Evolutionary conservation across 2,113 vertebrate species (phyloP), one percentile per base, ranked within the genome.

Genomic region (Cairina moschata): DNA sequence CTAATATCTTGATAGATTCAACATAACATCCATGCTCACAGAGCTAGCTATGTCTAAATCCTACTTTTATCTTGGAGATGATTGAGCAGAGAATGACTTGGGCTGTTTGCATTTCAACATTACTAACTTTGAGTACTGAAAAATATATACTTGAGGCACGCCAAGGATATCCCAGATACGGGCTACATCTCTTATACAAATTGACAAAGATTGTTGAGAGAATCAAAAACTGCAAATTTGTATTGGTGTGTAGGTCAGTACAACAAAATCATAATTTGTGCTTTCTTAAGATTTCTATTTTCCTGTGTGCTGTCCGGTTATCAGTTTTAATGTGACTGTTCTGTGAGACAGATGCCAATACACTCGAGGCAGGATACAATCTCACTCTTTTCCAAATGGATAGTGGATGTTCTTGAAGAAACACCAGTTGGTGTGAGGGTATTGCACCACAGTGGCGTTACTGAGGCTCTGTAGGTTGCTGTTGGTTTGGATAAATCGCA

Each of bases 391-490:
- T 7, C 58, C 1, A 1, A 50, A 44, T 42, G 42, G 15, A 15
- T 4, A n/a, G 28, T 56, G 63, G 17, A 31, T 82, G 31, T 29
- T 10, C 31, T 50, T 34, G 71, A 58, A 59, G 31, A 58, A 77
- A 17, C 2, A 1, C 12, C 58, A 23, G 1, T 4, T 44, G 20
- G 1, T 4, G 1, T 10, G n/a, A 32, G 26, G 9, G 0, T 31
- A 20, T 50, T 66, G 66, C 16, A 18, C 29, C 26, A 17, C 11
- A 17, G 48, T 12, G 31, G n/a, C 8, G 6, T 54, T n/a, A 17
- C 6, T 14, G 4, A 7, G 22, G 10, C 46, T 13, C 36, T 59
- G 44, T 25, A 38, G 28, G 15, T 38, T 32, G 5, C 23, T 32
- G 36, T 34, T 46, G 1, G 17, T 42, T 60, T 36, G 44, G 46